Percentiles rank a stretch among this genome's conserved stretches.
These are phyloP conservation scores for Xenops minutus DNA, from an alignment of 2,797 vertebrate genomes.

Conservation along the genomic window DNA sequence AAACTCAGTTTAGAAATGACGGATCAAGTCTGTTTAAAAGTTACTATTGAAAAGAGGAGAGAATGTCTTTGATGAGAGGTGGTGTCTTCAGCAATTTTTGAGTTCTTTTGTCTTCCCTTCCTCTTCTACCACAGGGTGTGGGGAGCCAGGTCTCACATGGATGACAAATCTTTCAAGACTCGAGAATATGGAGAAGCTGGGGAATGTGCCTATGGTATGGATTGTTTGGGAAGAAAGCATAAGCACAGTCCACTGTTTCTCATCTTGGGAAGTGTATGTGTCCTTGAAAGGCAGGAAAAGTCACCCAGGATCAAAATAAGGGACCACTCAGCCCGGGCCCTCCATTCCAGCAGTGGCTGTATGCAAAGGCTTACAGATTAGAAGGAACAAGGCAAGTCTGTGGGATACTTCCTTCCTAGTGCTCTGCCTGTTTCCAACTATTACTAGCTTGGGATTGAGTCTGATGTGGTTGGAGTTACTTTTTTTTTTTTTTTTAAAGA, in stretches of 20 bases:
- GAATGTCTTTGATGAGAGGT: neutral
- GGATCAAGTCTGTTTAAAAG: neutral
- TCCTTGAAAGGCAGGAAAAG: neutral
- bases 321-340: neutral
- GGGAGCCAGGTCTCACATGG: neutral
- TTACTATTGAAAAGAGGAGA: neutral
- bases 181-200: neutral
- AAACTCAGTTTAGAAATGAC: neutral
- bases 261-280: neutral
- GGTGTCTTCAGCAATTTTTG: neutral
- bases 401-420: neutral
- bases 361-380: neutral
- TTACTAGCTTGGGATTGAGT: neutral
- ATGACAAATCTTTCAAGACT: neutral
- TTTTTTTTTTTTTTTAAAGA: neutral
- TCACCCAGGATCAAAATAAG: neutral
- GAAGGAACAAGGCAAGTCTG: neutral
- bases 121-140: neutral
- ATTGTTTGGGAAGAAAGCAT: neutral
- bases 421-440: neutral
- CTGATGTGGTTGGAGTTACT: neutral
- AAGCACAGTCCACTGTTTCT: neutral
- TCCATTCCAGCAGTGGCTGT: neutral
- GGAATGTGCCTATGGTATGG: accelerated
- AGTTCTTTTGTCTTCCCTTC: neutral